A percentile compares a stretch with the other conserved stretches of the same genome.
phyloP scores from a whole-genome alignment of 1,140 invertebrate genomes.

The Aleiodes sp. region DNA sequence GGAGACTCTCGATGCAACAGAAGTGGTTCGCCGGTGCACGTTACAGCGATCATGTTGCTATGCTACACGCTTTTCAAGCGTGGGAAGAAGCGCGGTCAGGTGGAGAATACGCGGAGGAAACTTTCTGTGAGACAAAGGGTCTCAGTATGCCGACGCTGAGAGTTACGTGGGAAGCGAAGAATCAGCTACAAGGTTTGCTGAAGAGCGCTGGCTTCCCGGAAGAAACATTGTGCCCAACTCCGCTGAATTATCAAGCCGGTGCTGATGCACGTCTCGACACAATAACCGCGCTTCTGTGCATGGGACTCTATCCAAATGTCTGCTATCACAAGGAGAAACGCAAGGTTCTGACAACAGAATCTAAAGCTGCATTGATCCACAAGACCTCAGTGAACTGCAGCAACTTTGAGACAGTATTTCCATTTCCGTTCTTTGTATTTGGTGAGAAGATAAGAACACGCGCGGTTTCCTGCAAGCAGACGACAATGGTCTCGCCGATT shows the following conservation, averaged over 20 bases:
- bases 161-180: constrained; percentile 92
- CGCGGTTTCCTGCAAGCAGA: constrained; percentile 97
- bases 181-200: constrained; percentile 88
- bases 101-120: constrained; percentile 82
- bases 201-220: constrained; percentile 88
- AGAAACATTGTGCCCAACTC: constrained; percentile 75
- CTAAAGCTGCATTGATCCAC: constrained; percentile 92
- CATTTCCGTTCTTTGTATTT: constrained; percentile 96
- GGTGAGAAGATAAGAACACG: constrained; percentile 97
- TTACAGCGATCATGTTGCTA: constrained; percentile 94
- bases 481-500: constrained; percentile 95
- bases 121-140: constrained; percentile 92
- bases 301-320: constrained; percentile 96
- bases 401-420: constrained; percentile 84
- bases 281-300: constrained; percentile 84
- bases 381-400: constrained; percentile 97
- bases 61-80: constrained; percentile 90
- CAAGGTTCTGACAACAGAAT: constrained; percentile 95
- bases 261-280: constrained; percentile 85
- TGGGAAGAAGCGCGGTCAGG: constrained; percentile 83
- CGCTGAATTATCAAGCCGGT: constrained; percentile 79
- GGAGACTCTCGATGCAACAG: constrained; percentile 80
- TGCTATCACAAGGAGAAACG: constrained; percentile 95
- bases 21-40: constrained; percentile 84
- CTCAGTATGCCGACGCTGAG: constrained; percentile 88